These are phyloP conservation scores for Crossocerus cetratus DNA, from an alignment of 2,888 invertebrate genomes.

Conservation along the genomic window DNA sequence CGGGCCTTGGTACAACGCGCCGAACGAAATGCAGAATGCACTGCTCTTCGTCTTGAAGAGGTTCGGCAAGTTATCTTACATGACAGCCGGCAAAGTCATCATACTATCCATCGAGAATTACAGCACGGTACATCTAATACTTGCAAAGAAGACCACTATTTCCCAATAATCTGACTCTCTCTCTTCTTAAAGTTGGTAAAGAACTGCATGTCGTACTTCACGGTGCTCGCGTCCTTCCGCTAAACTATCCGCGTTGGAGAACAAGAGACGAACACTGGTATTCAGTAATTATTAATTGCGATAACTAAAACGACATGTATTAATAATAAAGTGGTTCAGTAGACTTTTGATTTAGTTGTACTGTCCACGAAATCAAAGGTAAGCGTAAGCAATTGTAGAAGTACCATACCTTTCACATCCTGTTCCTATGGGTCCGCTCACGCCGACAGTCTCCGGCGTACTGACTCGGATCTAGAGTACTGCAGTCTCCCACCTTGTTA, in stretches of 20 bases:
- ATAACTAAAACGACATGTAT: not conserved
- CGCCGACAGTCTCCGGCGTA: too few species aligned
- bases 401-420: too few species aligned
- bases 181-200: slow-evolving; percentile 26
- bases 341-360: too few species aligned
- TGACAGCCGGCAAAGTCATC: slow-evolving; percentile 29
- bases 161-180: not conserved
- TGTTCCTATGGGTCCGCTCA: too few species aligned
- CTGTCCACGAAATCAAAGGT: too few species aligned
- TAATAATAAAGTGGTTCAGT: not conserved
- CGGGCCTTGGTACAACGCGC: slow-evolving; percentile 30
- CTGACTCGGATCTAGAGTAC: too few species aligned
- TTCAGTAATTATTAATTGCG: not conserved
- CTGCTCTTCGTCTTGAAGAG: slow-evolving; percentile 18
- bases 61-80: not conserved
- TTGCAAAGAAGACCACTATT: not conserved
- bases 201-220: slow-evolving; percentile 34
- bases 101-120: slow-evolving; percentile 28
- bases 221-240: slow-evolving; percentile 24
- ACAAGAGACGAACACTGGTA: too few species aligned
- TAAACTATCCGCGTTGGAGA: not conserved
- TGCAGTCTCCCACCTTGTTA: too few species aligned
- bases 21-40: slow-evolving; percentile 26
- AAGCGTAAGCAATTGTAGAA: too few species aligned
- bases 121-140: slow-evolving; percentile 6